phyloP scores from a whole-genome alignment of 2,113 vertebrate genomes.

The Xenopus tropicalis region DNA sequence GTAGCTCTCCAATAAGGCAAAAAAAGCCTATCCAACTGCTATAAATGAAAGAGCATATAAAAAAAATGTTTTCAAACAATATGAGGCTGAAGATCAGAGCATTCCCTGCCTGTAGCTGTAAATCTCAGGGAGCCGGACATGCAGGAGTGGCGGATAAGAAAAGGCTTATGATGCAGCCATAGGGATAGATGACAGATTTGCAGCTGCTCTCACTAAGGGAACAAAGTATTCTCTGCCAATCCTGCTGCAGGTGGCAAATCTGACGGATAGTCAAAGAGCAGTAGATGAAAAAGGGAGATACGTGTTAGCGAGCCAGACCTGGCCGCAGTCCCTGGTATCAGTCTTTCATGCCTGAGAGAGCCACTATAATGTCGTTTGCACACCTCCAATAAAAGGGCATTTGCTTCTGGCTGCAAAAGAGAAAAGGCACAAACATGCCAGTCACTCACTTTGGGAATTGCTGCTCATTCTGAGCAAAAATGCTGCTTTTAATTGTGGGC shows the following conservation, averaged over 20 bases:
- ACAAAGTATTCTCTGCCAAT: slow-evolving; percentile 30
- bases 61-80: slow-evolving; percentile 1
- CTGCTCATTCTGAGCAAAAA: too few species aligned
- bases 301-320: slow-evolving; percentile 3
- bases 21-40: slow-evolving; percentile 10
- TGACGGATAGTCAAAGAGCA: slow-evolving; percentile 11
- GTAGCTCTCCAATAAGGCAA: slow-evolving; percentile 3
- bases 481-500: too few species aligned
- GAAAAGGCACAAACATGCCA: neutral
- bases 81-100: slow-evolving; percentile 14
- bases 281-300: slow-evolving; percentile 24
- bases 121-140: slow-evolving; percentile 17
- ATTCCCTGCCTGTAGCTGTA: slow-evolving; percentile 13
- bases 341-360: neutral
- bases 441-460: neutral
- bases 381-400: neutral
- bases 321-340: slow-evolving; percentile 9
- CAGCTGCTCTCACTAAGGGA: slow-evolving; percentile 12
- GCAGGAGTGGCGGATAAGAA: slow-evolving; percentile 7
- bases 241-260: slow-evolving; percentile 25
- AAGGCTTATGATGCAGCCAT: slow-evolving; percentile 18
- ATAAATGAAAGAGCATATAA: slow-evolving; percentile 22
- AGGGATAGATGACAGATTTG: slow-evolving; percentile 33
- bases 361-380: neutral
- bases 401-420: neutral